Percentiles rank a stretch among this genome's conserved stretches.
Conservation (phyloP, 2,113 vertebrate species). For the Pseudolaguvia tuberculata region DNA sequence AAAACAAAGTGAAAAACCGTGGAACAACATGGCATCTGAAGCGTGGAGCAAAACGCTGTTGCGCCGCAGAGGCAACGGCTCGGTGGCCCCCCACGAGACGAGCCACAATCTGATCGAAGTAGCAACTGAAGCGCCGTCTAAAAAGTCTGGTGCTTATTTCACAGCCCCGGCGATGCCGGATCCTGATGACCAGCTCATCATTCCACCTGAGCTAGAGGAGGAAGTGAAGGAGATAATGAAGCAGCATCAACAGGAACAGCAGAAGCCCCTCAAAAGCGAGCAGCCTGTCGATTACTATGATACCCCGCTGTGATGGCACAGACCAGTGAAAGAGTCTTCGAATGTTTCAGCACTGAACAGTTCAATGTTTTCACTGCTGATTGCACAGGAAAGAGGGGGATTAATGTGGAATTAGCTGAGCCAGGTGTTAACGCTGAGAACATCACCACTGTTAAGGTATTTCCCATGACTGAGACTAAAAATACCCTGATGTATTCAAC, state of each 20-base stretch:
- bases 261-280: slow-evolving; percentile 71
- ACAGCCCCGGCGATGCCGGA: slow-evolving; percentile 91
- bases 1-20: slow-evolving; percentile 52
- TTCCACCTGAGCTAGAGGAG: slow-evolving; percentile 95
- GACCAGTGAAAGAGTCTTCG: not conserved
- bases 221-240: slow-evolving; percentile 98
- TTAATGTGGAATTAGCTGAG: not conserved
- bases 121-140: slow-evolving; percentile 80
- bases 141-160: slow-evolving; percentile 89
- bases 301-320: slow-evolving; percentile 80
- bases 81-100: slow-evolving; percentile 83
- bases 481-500: not conserved
- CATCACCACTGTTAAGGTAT: not conserved
- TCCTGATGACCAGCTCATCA: slow-evolving; percentile 95
- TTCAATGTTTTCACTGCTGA: slow-evolving; percentile 8
- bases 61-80: slow-evolving; percentile 82
- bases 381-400: not conserved
- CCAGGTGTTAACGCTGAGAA: not conserved
- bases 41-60: slow-evolving; percentile 68
- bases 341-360: slow-evolving; percentile 2
- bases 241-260: slow-evolving; percentile 89
- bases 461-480: not conserved
- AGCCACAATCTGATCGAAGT: slow-evolving; percentile 96
- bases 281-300: slow-evolving; percentile 83
- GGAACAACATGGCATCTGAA: slow-evolving; percentile 36